A percentile compares a stretch with the other conserved stretches of the same genome.
These are phyloP conservation scores for Seriola quinqueradiata DNA, from an alignment of 2,113 vertebrate species.

Conservation along the genomic window DNA sequence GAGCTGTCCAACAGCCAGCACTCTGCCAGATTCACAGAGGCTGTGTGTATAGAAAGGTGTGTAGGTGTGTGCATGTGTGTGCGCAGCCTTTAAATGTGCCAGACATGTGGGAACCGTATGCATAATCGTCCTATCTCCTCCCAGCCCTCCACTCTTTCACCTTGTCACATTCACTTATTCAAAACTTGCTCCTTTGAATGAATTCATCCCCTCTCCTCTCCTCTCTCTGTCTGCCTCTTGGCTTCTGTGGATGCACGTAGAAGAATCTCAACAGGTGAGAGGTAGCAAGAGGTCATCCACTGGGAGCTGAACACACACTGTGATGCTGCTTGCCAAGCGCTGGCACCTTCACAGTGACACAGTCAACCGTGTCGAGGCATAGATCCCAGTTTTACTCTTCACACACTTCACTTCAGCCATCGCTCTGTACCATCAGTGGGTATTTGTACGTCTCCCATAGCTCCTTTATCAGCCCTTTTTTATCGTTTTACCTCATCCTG, in stretches of 20 bases:
- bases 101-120: conserved; percentile 72
- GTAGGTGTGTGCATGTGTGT: conserved; percentile 43
- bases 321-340: conserved; percentile 66
- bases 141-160: conserved; percentile 70
- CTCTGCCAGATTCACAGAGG: conserved; percentile 74
- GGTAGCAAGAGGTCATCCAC: conserved; percentile 70
- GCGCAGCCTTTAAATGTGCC: conserved; percentile 68
- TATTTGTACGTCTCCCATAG: conserved; percentile 51
- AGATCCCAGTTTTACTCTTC: conserved; percentile 64
- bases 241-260: conserved; percentile 41
- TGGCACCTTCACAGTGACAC: conserved; percentile 65
- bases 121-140: conserved; percentile 71
- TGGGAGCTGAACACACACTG: conserved; percentile 60
- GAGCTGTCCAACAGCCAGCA: conserved; percentile 72
- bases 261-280: conserved; percentile 81
- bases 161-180: conserved; percentile 81
- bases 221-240: conserved; percentile 44
- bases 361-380: conserved; percentile 74
- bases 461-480: conserved; percentile 17
- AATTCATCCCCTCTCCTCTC: conserved; percentile 61
- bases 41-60: conserved; percentile 54
- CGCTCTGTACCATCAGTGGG: conserved; percentile 40
- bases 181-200: conserved; percentile 71
- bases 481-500: conserved; percentile 8
- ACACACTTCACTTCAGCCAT: conserved; percentile 60